Evolutionary conservation across 2,113 vertebrate genomes (phyloP), one percentile per base, ranked within the genome.

Genomic region (Eurypyga helias): DNA sequence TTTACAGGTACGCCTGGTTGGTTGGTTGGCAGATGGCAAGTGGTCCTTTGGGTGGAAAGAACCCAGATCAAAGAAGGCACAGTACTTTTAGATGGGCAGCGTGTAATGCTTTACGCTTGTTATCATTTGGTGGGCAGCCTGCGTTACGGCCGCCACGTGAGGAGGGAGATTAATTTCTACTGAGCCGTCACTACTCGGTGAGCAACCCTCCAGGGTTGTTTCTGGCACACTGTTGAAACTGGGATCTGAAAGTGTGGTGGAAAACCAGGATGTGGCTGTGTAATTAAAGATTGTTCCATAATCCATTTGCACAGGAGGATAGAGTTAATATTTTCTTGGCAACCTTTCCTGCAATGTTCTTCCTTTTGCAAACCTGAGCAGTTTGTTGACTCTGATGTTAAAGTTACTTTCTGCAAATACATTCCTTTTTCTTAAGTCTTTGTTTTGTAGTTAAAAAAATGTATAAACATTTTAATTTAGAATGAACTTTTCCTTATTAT

Each of bases 141-240:
- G 18, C 14, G 4, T 57, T 51, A 14, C 0, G 0, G n/a, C 34
- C 1, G 4, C 21, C 13, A 7, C 0, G 1, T 54, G 26, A 86
- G 29, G 28, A 54, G 78, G 28, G 72, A 75, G 54, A 21, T 82
- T 11, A 71, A 24, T 84, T 55, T 28, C 20, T 87, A 43, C 28
- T n/a, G 34, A 73, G n/a, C 38, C 17, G 48, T 60, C 20, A 4
- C 20, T 60, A 61, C 61, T 79, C 34, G 41, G 4, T 41, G 51
- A 76, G 52, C 61, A 76, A 2, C 10, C 11, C 28, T 70, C 25
- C 66, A 51, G 48, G 21, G 29, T 33, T 3, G 1, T 28, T 88
- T 43, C 58, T 70, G 70, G 58, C 49, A 76, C 2, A 0, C 6
- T 10, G 3, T n/a, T 46, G n/a, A 75, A 93, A 54, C 14, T 31